Percentiles rank a stretch among this genome's conserved stretches.
Conservation (phyloP, 2,888 invertebrate genomes). For the Stegophylla sp. region DNA sequence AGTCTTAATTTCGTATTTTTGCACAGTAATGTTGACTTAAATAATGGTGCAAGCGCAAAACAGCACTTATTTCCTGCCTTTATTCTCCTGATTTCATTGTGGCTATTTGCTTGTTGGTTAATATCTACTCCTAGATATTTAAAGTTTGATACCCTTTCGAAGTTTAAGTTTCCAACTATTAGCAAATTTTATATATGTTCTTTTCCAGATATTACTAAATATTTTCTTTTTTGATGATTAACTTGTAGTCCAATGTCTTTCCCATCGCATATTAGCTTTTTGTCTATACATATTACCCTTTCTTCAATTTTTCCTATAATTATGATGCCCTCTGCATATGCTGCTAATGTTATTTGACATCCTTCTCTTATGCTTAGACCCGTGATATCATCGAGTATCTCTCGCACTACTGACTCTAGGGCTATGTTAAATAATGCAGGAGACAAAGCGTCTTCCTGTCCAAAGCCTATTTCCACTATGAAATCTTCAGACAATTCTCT, state of each 20-base stretch:
- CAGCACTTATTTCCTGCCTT: slow-evolving; percentile 8
- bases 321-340: too few species aligned
- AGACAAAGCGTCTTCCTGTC: neutral
- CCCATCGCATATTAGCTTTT: too few species aligned
- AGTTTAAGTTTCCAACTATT: too few species aligned
- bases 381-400: neutral
- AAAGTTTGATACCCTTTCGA: too few species aligned
- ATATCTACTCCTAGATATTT: slow-evolving; percentile 1
- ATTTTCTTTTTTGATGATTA: too few species aligned
- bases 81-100: slow-evolving; percentile 32
- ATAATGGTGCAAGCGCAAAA: slow-evolving; percentile 12
- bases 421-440: slow-evolving; percentile 9
- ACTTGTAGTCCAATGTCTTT: too few species aligned
- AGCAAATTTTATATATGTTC: too few species aligned
- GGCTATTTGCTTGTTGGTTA: neutral
- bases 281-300: too few species aligned
- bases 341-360: neutral
- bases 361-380: slow-evolving; percentile 4
- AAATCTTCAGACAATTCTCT: slow-evolving; percentile 8
- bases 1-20: slow-evolving; percentile 21
- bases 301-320: too few species aligned
- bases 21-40: slow-evolving; percentile 9
- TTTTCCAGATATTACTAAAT: too few species aligned
- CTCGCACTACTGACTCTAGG: slow-evolving; percentile 13
- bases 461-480: slow-evolving; percentile 6